Percentiles rank a stretch among this genome's conserved stretches.
These are phyloP conservation scores for Lytechinus variegatus DNA, from an alignment of 35 echinoderm and acorn worm genomes.

Conservation along the genomic window DNA sequence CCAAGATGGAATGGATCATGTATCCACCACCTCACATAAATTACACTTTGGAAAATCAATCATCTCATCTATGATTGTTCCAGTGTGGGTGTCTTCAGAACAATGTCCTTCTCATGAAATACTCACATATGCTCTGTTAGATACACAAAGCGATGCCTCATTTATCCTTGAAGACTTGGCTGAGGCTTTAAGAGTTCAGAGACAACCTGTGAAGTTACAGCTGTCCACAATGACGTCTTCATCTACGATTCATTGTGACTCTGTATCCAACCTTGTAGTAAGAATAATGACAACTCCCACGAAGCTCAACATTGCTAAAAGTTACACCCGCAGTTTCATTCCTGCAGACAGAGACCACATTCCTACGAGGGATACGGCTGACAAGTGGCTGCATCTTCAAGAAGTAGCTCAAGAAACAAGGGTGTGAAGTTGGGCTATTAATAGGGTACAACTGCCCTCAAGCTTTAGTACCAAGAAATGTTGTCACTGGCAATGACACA, in stretches of 20 bases:
- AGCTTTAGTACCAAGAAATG: slow-evolving; percentile 17
- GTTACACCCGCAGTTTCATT: slow-evolving; percentile 32
- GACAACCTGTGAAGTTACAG: slow-evolving; percentile 22
- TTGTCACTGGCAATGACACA: not conserved
- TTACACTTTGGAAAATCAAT: not conserved
- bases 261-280: slow-evolving; percentile 39
- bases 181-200: slow-evolving; percentile 25
- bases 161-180: slow-evolving; percentile 50
- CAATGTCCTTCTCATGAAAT: slow-evolving; percentile 34
- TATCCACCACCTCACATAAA: not conserved
- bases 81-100: slow-evolving; percentile 43
- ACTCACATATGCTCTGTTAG: slow-evolving; percentile 65
- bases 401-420: slow-evolving; percentile 12
- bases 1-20: not conserved
- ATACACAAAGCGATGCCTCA: slow-evolving; percentile 70
- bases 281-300: slow-evolving; percentile 21
- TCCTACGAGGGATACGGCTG: slow-evolving; percentile 42
- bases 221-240: slow-evolving; percentile 56
- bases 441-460: slow-evolving; percentile 49
- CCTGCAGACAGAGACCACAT: slow-evolving; percentile 34
- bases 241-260: slow-evolving; percentile 45
- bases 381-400: slow-evolving; percentile 52
- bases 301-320: not conserved
- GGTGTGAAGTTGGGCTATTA: slow-evolving; percentile 39
- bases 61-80: slow-evolving; percentile 65